Evolutionary conservation across 2,797 vertebrate genomes (phyloP), one percentile per base, ranked within the genome.

Genomic region (Danio albolineatus): DNA sequence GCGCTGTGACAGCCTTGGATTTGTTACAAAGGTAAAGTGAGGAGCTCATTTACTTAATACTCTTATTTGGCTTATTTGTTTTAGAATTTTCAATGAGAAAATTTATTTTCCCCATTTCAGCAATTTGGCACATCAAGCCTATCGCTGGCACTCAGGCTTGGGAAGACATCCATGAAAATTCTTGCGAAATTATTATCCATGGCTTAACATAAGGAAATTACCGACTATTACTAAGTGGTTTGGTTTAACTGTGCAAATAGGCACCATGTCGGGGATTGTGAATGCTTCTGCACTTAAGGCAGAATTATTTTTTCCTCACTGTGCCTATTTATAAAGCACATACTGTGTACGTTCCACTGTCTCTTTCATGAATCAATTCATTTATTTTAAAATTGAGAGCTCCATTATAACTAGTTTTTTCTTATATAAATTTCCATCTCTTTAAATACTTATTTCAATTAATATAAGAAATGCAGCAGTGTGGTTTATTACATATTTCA

Each of bases 131-230:
- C 41, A 69, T 53, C 74, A 44, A 19, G 19, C 62, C 60, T 53
- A 64, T 76, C 69, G 56, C 70, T 81, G 78, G 70, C 64, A 56
- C 60, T 57, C 12, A 5, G 59, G 44, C 14, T 76, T 83, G 71
- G 60, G 60, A 86, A 71, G 64, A 59, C 64, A 62, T 77, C 75
- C 85, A 81, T 76, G 48, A 81, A 59, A 82, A 81, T 73, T 57
- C 46, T 80, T 79, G 76, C 69, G 51, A 86, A 81, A 79, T 76
- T 21, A 79, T 76, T 82, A 78, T 84, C 76, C 59, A 82, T 81
- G 70, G 67, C 76, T 83, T 65, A 79, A 81, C 67, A 74, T 85
- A 66, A 74, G 71, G 49, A 81, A 84, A 81, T 86, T 59, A 76
- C 66, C 57, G 51, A 49, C 71, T 83, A 76, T 84, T 83, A 83